Base-by-base conservation (phyloP, 2,888 invertebrate genomes). In the Pyrgus malvae region DNA sequence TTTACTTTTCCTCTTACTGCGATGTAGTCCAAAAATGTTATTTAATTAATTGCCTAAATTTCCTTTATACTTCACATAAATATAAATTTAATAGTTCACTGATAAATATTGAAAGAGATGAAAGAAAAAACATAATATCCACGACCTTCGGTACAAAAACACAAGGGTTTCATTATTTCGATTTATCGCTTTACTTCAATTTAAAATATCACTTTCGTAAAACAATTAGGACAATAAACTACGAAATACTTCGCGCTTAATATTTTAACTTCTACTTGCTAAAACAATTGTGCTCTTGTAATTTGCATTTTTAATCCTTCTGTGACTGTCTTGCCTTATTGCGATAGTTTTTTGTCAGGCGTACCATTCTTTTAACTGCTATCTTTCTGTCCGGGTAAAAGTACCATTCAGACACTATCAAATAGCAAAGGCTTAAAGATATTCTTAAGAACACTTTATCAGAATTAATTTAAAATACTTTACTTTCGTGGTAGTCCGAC, bases 301-400 rank as follows among this genome's bases (percentile, higher is more conserved):
- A 48, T 37, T 48, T 48, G 48, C 27, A 48, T 48, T 38, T 50
- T 25, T 50, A 50, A 50, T 50, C 33, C 41, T 33, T 40, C 29
- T 21, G 40, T 29, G 16, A 50, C 41, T 31, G 19, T 50, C 41
- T 41, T 11, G 33, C 31, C 23, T 41, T 41, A 50, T 40, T 41
- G 41, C 41, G 7, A 21, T 14, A 14, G 3, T 50, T 33, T 50
- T 49, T 33, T 41, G 31, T 33, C 31, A 41, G 49, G 19, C 29
- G 41, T 33, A 41, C 41, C 31, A 45, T 45, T 31, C 31, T 44
- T 44, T 23, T 7, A 40, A 5, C n/a, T 19, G 19, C 33, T 33
- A 46, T 46, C 21, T 46, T 11, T 19, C 11, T 19, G 12, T 35
- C 33, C 7, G 23, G 23, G n/a, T 25, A 8, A 29, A 33, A 45